A percentile compares a stretch with the other conserved stretches of the same genome.
These are phyloP conservation scores for Corythoichthys haematopterus DNA, from an alignment of 2,113 vertebrate species.

Conservation along the genomic window DNA sequence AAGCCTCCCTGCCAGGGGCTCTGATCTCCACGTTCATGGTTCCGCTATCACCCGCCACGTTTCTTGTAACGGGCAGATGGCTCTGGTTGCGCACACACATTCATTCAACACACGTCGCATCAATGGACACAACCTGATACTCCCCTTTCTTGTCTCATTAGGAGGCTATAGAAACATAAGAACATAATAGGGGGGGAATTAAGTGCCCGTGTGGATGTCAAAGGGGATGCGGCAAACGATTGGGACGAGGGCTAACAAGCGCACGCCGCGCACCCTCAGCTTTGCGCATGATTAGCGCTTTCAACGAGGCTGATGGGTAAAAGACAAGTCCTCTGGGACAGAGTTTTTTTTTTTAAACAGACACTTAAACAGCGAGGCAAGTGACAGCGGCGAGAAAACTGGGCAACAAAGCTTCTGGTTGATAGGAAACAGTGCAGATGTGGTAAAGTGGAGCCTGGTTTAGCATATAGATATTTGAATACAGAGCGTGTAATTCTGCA, in stretches of 20 bases:
- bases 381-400: slow-evolving; percentile 30
- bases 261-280: slow-evolving; percentile 42
- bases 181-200: slow-evolving; percentile 71
- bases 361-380: slow-evolving; percentile 63
- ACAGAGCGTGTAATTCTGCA: not conserved
- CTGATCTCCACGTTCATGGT: slow-evolving; percentile 68
- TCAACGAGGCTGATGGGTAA: slow-evolving; percentile 64
- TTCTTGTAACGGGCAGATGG: slow-evolving; percentile 67
- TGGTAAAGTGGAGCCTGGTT: slow-evolving; percentile 26
- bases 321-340: slow-evolving; percentile 65
- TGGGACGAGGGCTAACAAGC: slow-evolving; percentile 65
- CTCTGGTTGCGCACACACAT: slow-evolving; percentile 58
- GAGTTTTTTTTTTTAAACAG: slow-evolving; percentile 51
- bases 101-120: slow-evolving; percentile 61
- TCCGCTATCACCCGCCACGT: slow-evolving; percentile 66
- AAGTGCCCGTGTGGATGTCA: slow-evolving; percentile 67
- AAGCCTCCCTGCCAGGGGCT: slow-evolving; percentile 54
- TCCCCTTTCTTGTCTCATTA: slow-evolving; percentile 73
- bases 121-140: slow-evolving; percentile 68
- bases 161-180: slow-evolving; percentile 71
- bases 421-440: slow-evolving; percentile 14
- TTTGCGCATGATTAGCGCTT: slow-evolving; percentile 67
- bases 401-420: slow-evolving; percentile 12
- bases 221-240: slow-evolving; percentile 56
- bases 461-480: slow-evolving; percentile 29